These are phyloP conservation scores for Pangasianodon gigas DNA, from an alignment of 2,113 vertebrate genomes.

Conservation along the genomic window DNA sequence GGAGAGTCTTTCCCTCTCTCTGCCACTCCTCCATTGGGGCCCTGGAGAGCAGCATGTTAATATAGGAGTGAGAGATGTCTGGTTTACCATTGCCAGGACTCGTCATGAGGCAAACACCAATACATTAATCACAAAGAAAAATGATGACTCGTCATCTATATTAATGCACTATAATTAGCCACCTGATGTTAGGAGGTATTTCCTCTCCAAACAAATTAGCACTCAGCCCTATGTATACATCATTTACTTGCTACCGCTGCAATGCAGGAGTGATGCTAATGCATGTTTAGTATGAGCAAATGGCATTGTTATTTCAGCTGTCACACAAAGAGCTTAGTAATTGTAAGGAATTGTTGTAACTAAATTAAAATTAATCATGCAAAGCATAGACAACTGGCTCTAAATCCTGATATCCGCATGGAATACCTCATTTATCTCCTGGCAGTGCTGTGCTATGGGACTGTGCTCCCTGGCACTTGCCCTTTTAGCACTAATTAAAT, in stretches of 20 bases:
- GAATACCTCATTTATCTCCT: slow-evolving; percentile 16
- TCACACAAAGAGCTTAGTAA: background rate
- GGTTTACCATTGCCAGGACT: slow-evolving; percentile 29
- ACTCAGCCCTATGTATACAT: background rate
- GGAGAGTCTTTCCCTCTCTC: slow-evolving; percentile 51
- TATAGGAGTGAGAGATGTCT: slow-evolving; percentile 42
- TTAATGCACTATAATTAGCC: slow-evolving; percentile 17
- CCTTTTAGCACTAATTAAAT: slow-evolving; percentile 56
- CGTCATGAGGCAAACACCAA: background rate
- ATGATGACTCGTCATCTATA: background rate
- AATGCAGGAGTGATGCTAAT: background rate
- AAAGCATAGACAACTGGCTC: slow-evolving; percentile 10
- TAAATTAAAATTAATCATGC: slow-evolving; percentile 16
- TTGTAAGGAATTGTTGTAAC: background rate
- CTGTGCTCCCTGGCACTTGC: slow-evolving; percentile 20
- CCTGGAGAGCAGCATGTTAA: slow-evolving; percentile 54
- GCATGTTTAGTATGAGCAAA: background rate
- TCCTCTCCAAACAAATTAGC: slow-evolving; percentile 27
- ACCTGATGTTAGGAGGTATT: slow-evolving; percentile 40
- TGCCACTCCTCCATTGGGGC: slow-evolving; percentile 56
- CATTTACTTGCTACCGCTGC: background rate
- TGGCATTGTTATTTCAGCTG: slow-evolving; percentile 8
- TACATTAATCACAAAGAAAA: background rate
- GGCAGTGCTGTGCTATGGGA: slow-evolving; percentile 17
- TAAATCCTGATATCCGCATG: background rate